A percentile compares a stretch with the other conserved stretches of the same genome.
Conservation (phyloP, 2,113 vertebrate species). For the Dryoscopus gambensis region DNA sequence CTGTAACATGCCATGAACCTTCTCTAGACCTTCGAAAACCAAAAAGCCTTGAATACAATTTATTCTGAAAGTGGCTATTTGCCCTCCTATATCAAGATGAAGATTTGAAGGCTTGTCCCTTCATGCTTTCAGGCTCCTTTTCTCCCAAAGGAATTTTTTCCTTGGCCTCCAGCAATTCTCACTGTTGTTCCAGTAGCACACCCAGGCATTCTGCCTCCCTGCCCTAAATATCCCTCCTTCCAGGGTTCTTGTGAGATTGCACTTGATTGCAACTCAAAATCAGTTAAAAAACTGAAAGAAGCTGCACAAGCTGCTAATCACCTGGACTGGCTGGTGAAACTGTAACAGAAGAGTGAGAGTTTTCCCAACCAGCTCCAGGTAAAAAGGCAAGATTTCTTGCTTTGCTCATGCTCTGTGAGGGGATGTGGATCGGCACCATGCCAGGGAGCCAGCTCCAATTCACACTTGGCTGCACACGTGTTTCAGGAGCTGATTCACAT, state of each 20-base stretch:
- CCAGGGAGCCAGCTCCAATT: not conserved
- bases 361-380: not conserved
- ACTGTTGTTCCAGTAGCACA: not conserved
- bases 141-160: not conserved
- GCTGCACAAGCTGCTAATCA: not conserved
- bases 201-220: not conserved
- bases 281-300: not conserved
- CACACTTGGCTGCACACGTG: not conserved
- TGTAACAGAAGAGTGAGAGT: not conserved
- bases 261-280: not conserved
- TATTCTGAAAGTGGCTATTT: not conserved
- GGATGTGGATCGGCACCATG: accelerated
- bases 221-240: not conserved
- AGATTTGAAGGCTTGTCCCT: not conserved
- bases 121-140: not conserved
- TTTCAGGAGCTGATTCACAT: not conserved
- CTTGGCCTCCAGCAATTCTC: not conserved
- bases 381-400: not conserved
- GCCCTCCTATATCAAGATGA: not conserved
- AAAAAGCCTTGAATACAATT: not conserved
- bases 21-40: not conserved
- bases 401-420: not conserved
- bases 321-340: not conserved
- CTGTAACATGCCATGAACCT: not conserved
- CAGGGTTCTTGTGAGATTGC: not conserved